A percentile compares a stretch with the other conserved stretches of the same genome.
phyloP scores from a whole-genome alignment of 2,113 vertebrate genomes.

The Caloenas nicobarica region DNA sequence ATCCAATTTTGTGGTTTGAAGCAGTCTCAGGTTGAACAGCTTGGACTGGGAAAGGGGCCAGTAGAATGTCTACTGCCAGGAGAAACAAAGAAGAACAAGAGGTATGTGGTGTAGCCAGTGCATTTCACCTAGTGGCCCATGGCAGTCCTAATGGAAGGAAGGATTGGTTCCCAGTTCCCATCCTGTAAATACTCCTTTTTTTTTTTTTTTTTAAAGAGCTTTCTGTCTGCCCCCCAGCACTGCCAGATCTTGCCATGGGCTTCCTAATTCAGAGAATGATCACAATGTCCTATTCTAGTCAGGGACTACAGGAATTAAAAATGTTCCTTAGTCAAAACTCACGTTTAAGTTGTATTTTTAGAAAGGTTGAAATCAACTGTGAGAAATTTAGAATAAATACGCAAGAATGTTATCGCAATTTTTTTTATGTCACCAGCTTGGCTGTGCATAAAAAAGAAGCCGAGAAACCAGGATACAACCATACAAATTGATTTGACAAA shows the following conservation, averaged over 20 bases:
- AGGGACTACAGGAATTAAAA: not conserved
- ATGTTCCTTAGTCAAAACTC: not conserved
- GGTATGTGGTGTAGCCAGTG: not conserved
- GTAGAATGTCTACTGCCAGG: not conserved
- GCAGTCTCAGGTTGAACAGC: not conserved
- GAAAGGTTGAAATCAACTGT: not conserved
- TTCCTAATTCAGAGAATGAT: not conserved
- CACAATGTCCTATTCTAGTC: not conserved
- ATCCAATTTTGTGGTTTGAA: conserved; percentile 25
- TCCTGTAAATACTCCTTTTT: not conserved
- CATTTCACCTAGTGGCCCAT: not conserved
- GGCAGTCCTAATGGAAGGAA: not conserved
- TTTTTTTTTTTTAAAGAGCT: not conserved
- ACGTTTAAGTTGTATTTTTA: not conserved
- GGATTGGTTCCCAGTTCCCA: not conserved
- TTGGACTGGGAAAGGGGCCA: not conserved
- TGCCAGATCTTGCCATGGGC: not conserved
- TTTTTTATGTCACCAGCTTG: not conserved
- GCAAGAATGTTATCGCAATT: not conserved
- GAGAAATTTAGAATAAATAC: not conserved
- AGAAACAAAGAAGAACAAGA: not conserved
- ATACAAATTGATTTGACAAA: conserved; percentile 10
- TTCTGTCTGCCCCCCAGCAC: not conserved
- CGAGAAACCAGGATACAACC: not conserved
- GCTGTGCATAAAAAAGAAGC: not conserved